These are phyloP conservation scores for Noctuana brunneofusca DNA, from an alignment of 2,888 invertebrate genomes.

Conservation along the genomic window DNA sequence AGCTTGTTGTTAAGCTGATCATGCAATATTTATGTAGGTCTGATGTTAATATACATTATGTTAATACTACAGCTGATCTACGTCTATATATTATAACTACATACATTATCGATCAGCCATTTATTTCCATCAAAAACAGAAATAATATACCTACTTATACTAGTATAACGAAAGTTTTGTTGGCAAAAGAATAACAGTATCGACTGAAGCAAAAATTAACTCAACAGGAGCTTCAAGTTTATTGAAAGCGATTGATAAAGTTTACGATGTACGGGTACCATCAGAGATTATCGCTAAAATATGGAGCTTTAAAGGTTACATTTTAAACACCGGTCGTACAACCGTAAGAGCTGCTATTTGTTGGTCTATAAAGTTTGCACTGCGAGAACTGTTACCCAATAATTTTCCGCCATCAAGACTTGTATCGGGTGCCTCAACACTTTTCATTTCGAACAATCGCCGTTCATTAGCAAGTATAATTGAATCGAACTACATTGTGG, in stretches of 20 bases:
- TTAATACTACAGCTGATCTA: no score
- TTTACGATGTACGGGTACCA: conserved; percentile 10
- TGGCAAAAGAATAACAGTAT: neutral
- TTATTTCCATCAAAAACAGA: neutral
- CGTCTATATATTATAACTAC: no score
- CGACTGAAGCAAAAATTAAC: conserved; percentile 14
- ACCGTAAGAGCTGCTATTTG: conserved; percentile 8
- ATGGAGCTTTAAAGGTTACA: conserved; percentile 14
- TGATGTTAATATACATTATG: no score
- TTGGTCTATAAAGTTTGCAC: conserved; percentile 24
- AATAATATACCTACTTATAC: neutral
- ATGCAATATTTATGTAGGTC: no score
- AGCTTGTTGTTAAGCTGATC: no score
- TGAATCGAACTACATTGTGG: conserved; percentile 29
- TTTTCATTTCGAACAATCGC: conserved; percentile 35
- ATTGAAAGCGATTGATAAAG: conserved; percentile 24
- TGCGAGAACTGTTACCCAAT: conserved; percentile 25
- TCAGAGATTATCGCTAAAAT: conserved; percentile 22
- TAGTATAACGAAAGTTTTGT: neutral
- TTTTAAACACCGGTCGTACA: conserved; percentile 16
- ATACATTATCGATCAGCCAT: neutral
- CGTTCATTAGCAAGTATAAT: conserved; percentile 32
- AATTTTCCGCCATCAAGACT: conserved; percentile 30
- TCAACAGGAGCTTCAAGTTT: conserved; percentile 15
- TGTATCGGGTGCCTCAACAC: conserved; percentile 23